A percentile compares a stretch with the other conserved stretches of the same genome.
phyloP scores from a whole-genome alignment of 2,113 vertebrate species.

The Lagopus muta region DNA sequence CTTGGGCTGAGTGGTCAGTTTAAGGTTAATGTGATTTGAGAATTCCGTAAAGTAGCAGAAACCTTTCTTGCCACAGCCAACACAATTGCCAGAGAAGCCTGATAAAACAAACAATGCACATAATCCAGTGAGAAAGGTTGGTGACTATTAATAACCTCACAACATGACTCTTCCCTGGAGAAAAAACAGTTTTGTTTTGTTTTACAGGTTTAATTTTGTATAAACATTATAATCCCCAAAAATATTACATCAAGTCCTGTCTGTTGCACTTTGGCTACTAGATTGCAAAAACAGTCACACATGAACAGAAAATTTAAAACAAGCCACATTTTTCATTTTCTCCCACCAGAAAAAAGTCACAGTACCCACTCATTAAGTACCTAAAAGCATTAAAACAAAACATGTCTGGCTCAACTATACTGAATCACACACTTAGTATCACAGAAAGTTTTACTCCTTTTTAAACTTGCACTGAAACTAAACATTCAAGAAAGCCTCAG shows the following conservation, averaged over 20 bases:
- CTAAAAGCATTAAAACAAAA: background rate
- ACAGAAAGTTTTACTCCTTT: background rate
- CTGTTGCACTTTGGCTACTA: background rate
- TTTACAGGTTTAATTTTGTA: background rate
- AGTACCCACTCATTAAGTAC: background rate
- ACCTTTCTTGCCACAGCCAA: conserved; percentile 96
- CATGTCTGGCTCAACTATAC: background rate
- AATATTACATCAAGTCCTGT: background rate
- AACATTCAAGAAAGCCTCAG: background rate
- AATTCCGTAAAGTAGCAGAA: conserved; percentile 99
- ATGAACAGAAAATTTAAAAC: background rate
- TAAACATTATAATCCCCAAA: background rate
- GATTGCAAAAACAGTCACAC: background rate
- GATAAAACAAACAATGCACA: conserved; percentile 43
- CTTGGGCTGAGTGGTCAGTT: conserved; percentile 95
- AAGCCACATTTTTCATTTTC: background rate
- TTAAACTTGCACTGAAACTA: background rate
- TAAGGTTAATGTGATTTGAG: conserved; percentile 97
- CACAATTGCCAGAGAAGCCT: conserved; percentile 97
- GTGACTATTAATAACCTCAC: background rate
- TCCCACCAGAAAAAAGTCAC: background rate
- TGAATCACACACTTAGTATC: background rate
- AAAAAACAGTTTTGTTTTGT: background rate
- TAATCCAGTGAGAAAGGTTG: conserved; percentile 14
- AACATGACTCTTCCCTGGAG: background rate